Percentiles rank a stretch among this genome's conserved stretches.
Conservation (phyloP, 2,113 vertebrate genomes). For the Paraplagusia blochii region DNA sequence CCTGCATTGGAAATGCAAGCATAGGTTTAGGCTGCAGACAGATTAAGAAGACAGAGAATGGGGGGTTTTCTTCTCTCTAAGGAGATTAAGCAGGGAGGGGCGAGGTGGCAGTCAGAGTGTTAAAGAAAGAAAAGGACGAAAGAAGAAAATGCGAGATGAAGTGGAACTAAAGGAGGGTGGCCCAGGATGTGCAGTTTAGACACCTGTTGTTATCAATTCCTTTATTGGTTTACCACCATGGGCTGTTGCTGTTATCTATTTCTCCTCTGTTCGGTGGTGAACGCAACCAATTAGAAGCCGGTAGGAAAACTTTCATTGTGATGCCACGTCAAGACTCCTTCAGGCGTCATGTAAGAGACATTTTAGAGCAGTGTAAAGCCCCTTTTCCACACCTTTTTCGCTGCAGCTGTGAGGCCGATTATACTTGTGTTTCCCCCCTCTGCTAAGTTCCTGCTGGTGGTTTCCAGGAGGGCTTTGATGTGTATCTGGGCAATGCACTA, state of each 20-base stretch:
- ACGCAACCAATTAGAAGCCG: background rate
- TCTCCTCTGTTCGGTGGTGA: background rate
- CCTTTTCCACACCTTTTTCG: conserved; percentile 3
- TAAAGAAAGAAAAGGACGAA: conserved; percentile 63
- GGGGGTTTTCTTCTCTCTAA: conserved; percentile 70
- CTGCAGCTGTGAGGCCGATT: conserved; percentile 43
- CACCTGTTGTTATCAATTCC: conserved; percentile 68
- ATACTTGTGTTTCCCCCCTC: conserved; percentile 40
- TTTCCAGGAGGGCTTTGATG: conserved; percentile 86
- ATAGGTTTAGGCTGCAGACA: conserved; percentile 61
- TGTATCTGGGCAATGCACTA: conserved; percentile 83
- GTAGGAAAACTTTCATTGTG: background rate
- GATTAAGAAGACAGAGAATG: conserved; percentile 68
- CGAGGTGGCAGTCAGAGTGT: conserved; percentile 70
- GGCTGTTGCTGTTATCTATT: background rate
- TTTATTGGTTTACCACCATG: conserved; percentile 25
- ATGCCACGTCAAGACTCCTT: background rate
- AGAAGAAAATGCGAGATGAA: conserved; percentile 73
- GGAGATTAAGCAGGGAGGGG: conserved; percentile 76
- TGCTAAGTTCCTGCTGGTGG: conserved; percentile 72
- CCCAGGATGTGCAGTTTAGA: conserved; percentile 64
- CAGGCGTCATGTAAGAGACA: background rate
- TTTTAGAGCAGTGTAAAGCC: background rate
- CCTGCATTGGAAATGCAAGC: conserved; percentile 58
- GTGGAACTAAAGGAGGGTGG: conserved; percentile 71